These are phyloP conservation scores for Choloepus didactylus DNA, from an alignment of 2,797 vertebrate species.

Conservation along the genomic window DNA sequence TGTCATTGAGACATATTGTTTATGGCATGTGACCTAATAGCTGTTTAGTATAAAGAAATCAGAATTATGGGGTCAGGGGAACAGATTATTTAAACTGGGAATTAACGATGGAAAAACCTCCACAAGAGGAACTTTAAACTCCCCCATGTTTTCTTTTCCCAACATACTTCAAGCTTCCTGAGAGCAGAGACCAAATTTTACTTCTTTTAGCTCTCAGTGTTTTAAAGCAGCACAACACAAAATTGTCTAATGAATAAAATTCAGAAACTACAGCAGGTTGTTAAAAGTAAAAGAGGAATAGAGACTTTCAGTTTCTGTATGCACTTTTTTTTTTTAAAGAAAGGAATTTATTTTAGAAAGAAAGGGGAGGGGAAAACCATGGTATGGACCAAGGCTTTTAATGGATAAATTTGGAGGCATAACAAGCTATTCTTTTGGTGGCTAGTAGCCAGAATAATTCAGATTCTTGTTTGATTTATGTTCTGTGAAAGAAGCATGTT, in stretches of 20 bases:
- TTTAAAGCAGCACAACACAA: not conserved
- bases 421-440: not conserved
- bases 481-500: slow-evolving; percentile 9
- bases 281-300: not conserved
- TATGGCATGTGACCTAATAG: not conserved
- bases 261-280: slow-evolving; percentile 3
- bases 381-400: not conserved
- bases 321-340: slow-evolving; percentile 5
- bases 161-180: not conserved
- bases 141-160: not conserved
- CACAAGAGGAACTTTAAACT: not conserved
- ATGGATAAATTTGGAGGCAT: not conserved
- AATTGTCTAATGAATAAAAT: not conserved
- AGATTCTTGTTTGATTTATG: slow-evolving; percentile 47
- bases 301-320: not conserved
- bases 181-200: not conserved
- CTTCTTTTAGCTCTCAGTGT: not conserved
- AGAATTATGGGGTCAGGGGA: not conserved
- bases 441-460: not conserved
- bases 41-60: not conserved
- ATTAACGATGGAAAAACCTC: not conserved
- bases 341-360: slow-evolving; percentile 10
- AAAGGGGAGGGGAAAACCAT: not conserved
- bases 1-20: slow-evolving; percentile 23
- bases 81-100: slow-evolving; percentile 35